phyloP scores from a whole-genome alignment of 2,888 invertebrate species.

The Volucella inanis region DNA sequence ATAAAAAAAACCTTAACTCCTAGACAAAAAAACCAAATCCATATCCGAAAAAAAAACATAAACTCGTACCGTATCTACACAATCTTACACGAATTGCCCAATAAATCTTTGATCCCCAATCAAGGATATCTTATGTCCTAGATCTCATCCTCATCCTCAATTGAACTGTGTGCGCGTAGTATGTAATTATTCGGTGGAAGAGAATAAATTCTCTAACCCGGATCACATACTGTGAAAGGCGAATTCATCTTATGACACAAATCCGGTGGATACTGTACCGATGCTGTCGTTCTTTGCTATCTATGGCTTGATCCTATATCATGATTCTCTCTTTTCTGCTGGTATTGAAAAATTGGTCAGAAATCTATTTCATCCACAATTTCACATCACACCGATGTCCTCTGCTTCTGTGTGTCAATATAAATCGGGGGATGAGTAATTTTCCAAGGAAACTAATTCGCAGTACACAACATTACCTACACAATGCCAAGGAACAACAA shows the following conservation, averaged over 20 bases:
- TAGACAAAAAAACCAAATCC: conserved; percentile 35
- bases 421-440: conserved; percentile 54
- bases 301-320: conserved; percentile 52
- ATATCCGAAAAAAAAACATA: conserved; percentile 30
- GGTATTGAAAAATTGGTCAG: conserved; percentile 44
- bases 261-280: neutral
- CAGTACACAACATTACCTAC: conserved; percentile 36
- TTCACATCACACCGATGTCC: conserved; percentile 51
- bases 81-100: conserved; percentile 53
- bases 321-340: conserved; percentile 28
- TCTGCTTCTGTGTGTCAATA: conserved; percentile 11
- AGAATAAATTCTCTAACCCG: conserved; percentile 34
- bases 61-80: conserved; percentile 2
- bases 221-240: conserved; percentile 33
- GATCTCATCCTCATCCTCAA: conserved; percentile 54
- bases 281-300: conserved; percentile 8
- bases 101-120: conserved; percentile 72
- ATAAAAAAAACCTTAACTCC: conserved; percentile 6
- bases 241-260: conserved; percentile 31
- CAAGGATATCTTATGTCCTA: conserved; percentile 61
- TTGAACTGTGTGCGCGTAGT: conserved; percentile 2
- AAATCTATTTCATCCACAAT: conserved; percentile 67
- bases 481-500: conserved; percentile 47
- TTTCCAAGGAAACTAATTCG: conserved; percentile 56
- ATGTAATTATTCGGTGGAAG: conserved; percentile 47